Evolutionary conservation across 2,797 vertebrate species (phyloP), one percentile per base, ranked within the genome.

Genomic region (Chromis chromis): DNA sequence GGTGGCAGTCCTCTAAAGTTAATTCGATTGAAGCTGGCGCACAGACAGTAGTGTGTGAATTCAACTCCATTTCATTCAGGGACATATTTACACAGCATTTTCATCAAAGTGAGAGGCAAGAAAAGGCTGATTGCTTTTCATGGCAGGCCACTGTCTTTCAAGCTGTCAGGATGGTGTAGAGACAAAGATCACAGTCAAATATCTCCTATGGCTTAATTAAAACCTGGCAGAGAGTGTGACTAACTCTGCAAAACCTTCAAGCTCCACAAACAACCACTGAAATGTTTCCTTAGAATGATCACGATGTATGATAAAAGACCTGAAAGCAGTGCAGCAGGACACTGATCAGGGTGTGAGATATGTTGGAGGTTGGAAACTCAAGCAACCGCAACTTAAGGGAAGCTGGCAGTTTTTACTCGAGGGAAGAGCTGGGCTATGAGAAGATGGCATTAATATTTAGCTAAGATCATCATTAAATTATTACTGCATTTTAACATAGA

Each of bases 81-180:
- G n/a, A 16, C 27, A 63, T 70, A 77, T 86, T 84, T 82, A 78
- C 71, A 78, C 52, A 66, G 68, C 11, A 9, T 59, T 77, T 79
- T 70, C 68, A 74, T 83, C 73, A 58, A 55, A 60, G 55, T 46
- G 21, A 52, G 21, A 28, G n/a, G 31, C 19, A 57, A n/a, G 6
- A 64, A 53, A 59, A 50, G 4, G 58, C 28, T 65, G 71, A 84
- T 77, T 70, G 68, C 63, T 67, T 81, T 81, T 55, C 62, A 46
- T 61, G 22, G 64, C 71, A 54, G 63, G 50, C 65, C 55, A 55
- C 53, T 24, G 66, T 69, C 50, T 69, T 67, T 56, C 33, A 55
- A 19, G 44, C 44, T n/a, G 44, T 46, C 57, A 40, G 46, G 40
- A 53, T 8, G 42, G 48, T 8, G 42, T 3, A 14, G 64, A 81